Conservation (phyloP, 53 echinoderm and acorn worm genomes). For the Holothuria leucospilota region DNA sequence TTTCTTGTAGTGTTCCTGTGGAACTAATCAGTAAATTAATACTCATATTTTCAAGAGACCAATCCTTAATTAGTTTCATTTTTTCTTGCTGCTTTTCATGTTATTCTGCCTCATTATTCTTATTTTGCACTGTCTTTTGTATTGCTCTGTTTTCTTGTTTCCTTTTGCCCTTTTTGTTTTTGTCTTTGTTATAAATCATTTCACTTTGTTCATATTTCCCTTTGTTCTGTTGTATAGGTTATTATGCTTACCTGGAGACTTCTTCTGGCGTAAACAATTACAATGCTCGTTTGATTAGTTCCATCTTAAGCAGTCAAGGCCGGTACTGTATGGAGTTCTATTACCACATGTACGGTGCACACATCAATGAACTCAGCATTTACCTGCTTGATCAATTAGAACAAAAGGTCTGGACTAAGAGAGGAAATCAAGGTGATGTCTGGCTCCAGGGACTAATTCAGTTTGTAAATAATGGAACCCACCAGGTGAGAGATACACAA, state of each 20-base stretch:
- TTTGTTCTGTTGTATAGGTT: constrained; percentile 36
- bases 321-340: constrained; percentile 83
- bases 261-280: constrained; percentile 44
- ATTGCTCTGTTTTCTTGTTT: no score
- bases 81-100: no score
- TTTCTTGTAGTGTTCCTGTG: no score
- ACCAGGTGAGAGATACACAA: constrained; percentile 37
- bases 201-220: no score
- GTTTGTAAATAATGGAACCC: constrained; percentile 53
- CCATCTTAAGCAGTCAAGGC: constrained; percentile 34
- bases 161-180: no score
- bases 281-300: constrained; percentile 55
- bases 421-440: constrained; percentile 59
- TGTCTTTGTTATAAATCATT: no score
- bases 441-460: constrained; percentile 74
- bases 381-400: constrained; percentile 47
- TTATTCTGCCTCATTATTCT: no score
- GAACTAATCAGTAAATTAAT: no score
- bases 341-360: constrained; percentile 79
- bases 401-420: constrained; percentile 60
- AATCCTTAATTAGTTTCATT: no score
- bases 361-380: constrained; percentile 56
- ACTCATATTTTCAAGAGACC: no score
- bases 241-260: constrained; percentile 71
- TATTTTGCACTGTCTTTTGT: no score